Conservation (phyloP, 2,888 invertebrate genomes). For the Scaptomyza reducta region DNA sequence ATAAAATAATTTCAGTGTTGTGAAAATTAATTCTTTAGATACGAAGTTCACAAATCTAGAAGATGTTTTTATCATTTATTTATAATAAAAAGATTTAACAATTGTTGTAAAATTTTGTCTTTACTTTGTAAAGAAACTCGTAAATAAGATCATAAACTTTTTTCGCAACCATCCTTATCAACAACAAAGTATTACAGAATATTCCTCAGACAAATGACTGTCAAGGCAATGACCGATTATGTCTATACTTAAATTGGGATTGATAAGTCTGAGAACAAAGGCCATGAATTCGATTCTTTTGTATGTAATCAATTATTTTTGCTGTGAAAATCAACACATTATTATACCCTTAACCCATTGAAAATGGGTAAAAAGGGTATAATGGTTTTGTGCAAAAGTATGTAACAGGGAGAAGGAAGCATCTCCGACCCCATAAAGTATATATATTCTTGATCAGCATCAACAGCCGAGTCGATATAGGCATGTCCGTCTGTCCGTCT, state of each 20-base stretch:
- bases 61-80: neutral
- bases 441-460: no score
- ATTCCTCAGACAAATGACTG: slow-evolving; percentile 19
- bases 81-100: neutral
- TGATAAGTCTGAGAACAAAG: slow-evolving; percentile 40
- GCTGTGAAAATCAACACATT: slow-evolving; percentile 7
- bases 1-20: no score
- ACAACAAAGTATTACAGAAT: slow-evolving; percentile 21
- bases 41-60: no score
- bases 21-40: no score
- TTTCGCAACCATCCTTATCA: slow-evolving; percentile 26
- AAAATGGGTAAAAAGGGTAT: no score
- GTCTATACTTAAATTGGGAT: slow-evolving; percentile 2
- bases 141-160: slow-evolving; percentile 17
- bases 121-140: neutral
- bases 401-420: no score
- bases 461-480: no score
- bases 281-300: slow-evolving; percentile 25
- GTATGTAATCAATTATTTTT: neutral
- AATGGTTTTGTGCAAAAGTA: no score
- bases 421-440: no score
- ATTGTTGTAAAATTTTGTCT: neutral
- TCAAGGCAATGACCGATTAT: slow-evolving; percentile 36
- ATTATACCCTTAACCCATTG: no score
- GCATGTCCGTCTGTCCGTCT: no score